Evolutionary conservation across 2,888 invertebrate species (phyloP).

Genomic region (Pandemis corylana): DNA sequence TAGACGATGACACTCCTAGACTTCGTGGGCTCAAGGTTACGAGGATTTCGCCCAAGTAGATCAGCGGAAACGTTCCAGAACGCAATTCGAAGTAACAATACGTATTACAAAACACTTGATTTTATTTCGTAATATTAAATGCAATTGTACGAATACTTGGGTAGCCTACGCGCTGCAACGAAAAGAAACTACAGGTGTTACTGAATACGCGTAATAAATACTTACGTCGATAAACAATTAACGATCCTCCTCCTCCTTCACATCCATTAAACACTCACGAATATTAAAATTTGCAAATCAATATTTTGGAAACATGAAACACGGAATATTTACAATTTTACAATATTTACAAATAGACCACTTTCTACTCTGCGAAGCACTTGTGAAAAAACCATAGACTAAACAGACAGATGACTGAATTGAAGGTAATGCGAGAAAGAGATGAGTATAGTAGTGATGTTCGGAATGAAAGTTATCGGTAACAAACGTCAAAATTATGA

Average conservation of each 20-base stretch:
- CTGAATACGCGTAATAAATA: constrained; percentile 34
- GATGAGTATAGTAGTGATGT: constrained; percentile 34
- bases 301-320: constrained; percentile 52
- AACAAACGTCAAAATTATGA: background rate
- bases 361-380: constrained; percentile 67
- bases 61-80: constrained; percentile 45
- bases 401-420: constrained; percentile 35
- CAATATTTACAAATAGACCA: constrained; percentile 80
- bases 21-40: constrained; percentile 63
- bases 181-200: constrained; percentile 50
- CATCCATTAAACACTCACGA: constrained; percentile 69
- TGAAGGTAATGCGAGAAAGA: constrained; percentile 28
- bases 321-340: constrained; percentile 66
- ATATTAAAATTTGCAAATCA: constrained; percentile 49
- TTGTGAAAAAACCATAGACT: constrained; percentile 64
- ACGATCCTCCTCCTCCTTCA: constrained; percentile 47
- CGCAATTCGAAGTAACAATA: constrained; percentile 45
- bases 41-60: constrained; percentile 54
- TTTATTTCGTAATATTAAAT: constrained; percentile 44
- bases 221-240: constrained; percentile 50
- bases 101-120: constrained; percentile 49
- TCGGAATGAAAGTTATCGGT: constrained; percentile 5
- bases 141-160: constrained; percentile 15
- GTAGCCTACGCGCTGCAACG: constrained; percentile 46
- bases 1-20: constrained; percentile 63